A percentile compares a stretch with the other conserved stretches of the same genome.
These are phyloP conservation scores for Ceyx melanurus DNA, from an alignment of 2,113 vertebrate species.

Conservation along the genomic window DNA sequence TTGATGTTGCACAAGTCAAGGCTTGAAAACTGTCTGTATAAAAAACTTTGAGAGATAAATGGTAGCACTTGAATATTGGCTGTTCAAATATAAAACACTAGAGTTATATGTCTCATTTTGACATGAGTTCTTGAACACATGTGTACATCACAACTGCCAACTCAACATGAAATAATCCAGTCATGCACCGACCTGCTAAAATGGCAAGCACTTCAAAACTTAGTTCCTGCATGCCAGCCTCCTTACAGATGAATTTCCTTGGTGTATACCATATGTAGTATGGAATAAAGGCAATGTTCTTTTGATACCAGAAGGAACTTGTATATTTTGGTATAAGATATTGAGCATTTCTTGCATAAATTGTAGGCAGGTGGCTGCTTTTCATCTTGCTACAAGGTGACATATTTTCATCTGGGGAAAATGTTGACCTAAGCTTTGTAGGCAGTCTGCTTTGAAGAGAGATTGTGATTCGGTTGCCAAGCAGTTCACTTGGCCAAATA, in stretches of 20 bases:
- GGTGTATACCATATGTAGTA: not conserved
- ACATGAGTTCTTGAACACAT: not conserved
- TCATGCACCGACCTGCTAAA: not conserved
- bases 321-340: not conserved
- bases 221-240: not conserved
- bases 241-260: not conserved
- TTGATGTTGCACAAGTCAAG: constrained; percentile 36
- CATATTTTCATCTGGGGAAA: not conserved
- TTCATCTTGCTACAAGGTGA: not conserved
- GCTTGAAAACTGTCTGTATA: constrained; percentile 10
- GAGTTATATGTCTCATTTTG: constrained; percentile 1
- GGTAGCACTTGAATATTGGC: not conserved
- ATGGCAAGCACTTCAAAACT: not conserved
- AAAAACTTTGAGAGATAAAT: constrained; percentile 54
- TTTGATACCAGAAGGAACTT: not conserved
- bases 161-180: not conserved
- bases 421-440: not conserved
- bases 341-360: not conserved
- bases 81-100: constrained; percentile 19
- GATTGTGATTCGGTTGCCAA: not conserved
- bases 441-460: not conserved
- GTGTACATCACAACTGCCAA: not conserved
- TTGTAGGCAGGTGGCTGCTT: not conserved
- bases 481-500: not conserved
- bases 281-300: not conserved